Evolutionary conservation across 2,113 vertebrate species (phyloP).

Genomic region (Castor canadensis): DNA sequence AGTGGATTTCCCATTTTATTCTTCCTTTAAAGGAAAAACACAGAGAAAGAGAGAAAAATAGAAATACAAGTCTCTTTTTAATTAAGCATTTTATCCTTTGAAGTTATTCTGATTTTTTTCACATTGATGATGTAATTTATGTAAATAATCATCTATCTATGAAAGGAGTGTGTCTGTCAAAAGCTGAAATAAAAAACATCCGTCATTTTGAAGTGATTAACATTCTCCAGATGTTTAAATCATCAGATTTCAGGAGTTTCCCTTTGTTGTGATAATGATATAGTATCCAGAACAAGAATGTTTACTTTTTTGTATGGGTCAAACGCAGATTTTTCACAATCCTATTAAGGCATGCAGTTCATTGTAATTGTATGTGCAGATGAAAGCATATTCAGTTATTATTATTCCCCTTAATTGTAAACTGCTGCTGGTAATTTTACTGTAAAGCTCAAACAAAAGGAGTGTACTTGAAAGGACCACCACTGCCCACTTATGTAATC

Average conservation of each 20-base stretch:
- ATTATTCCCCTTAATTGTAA: constrained; percentile 92
- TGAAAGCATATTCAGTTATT: constrained; percentile 91
- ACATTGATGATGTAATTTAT: constrained; percentile 91
- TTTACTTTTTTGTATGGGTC: constrained; percentile 93
- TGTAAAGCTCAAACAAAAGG: constrained; percentile 88
- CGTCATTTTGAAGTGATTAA: constrained; percentile 94
- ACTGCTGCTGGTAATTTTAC: constrained; percentile 90
- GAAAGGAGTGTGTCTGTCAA: constrained; percentile 90
- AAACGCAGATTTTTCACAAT: constrained; percentile 91
- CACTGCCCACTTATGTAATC: constrained; percentile 87
- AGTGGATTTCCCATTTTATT: constrained; percentile 53
- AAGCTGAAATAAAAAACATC: constrained; percentile 92
- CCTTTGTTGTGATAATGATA: constrained; percentile 95
- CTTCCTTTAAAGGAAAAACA: constrained; percentile 52
- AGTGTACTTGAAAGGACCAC: constrained; percentile 88
- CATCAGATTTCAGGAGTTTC: constrained; percentile 92
- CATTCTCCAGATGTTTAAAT: constrained; percentile 93
- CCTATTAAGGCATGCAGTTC: constrained; percentile 87
- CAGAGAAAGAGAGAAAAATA: constrained; percentile 70
- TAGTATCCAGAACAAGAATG: constrained; percentile 92
- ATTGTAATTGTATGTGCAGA: constrained; percentile 91
- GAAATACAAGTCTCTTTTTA: constrained; percentile 85
- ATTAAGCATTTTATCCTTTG: constrained; percentile 85
- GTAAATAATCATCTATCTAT: constrained; percentile 90
- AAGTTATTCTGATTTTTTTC: constrained; percentile 84